Base-by-base conservation (phyloP, 2,888 invertebrate species). In the Drosophila bunnanda region DNA sequence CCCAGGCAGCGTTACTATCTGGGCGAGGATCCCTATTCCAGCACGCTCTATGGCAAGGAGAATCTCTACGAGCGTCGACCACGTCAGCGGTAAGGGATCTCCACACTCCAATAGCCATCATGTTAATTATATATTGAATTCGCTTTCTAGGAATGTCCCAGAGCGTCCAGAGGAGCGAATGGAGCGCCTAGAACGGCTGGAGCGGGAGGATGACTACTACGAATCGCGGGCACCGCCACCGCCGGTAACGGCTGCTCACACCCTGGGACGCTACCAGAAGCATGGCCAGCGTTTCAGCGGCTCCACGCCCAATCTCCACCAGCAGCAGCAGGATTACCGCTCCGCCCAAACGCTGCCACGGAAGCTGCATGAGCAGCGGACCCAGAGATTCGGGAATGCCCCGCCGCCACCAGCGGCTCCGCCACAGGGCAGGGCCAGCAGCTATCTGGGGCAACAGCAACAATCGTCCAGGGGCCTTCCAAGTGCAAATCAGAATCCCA, bases 11-110 rank as follows among this genome's bases (percentile, higher is more conserved):
- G 96, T 79, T 97, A 97, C 93, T 97, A 97, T 92, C 94, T 97
- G 79, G 97, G 97, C 41, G 97, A 97, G 93, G 97, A 97, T 93
- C 97, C 97, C 32, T 97, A 96, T 92, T 96, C 95, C 65, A 95
- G 95, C 28, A 96, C 96, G 92, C 96, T 96, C 90, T 97, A 96
- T 92, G 96, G 97, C 75, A 94, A 96, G 88, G 97, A 97, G 92
- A 96, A 96, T 92, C 96, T 96, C 91, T 96, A 97, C 93, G 96
- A 95, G 55, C 77, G 88, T 1, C 93, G 85, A 13, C 73, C 68
- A 12, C 79, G 82, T 15, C 80, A 76, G 15, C 55, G 74, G 59
- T 60, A 53, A 39, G 53, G 12, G 2, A n/a, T 7, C 7, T 2
- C 3, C 0, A 7, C 8, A 5, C 44, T 10, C 25, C 5, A 2